Evolutionary conservation across 2,113 vertebrate genomes (phyloP), one percentile per base, ranked within the genome.

Genomic region (Mus pahari): DNA sequence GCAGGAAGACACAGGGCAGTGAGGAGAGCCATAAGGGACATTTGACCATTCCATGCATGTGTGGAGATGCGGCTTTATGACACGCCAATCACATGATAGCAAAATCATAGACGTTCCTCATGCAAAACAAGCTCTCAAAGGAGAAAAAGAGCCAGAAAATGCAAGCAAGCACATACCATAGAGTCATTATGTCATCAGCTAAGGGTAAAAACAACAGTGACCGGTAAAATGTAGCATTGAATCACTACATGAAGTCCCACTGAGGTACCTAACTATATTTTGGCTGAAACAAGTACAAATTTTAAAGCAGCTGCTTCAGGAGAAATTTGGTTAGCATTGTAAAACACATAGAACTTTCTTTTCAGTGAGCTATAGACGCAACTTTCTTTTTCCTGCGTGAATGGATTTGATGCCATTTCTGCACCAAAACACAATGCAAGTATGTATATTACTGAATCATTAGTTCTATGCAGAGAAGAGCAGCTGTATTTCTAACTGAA

Each of bases 41-140:
- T 95, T 98, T 98, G 97, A 98, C 97, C 83, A 98, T 98, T 97
- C 98, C 98, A 98, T 98, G 98, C 98, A 98, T 92, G 96, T 95
- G 98, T 84, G 98, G 92, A 97, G 97, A 97, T 98, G 98, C 98
- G 96, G 97, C 94, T 98, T 98, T 98, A 98, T 90, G 92, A 92
- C 98, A 98, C 98, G 98, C 98, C 97, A 99, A 98, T 98, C 98
- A 98, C 94, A 98, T 98, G 98, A 91, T 94, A 97, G 96, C 95
- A 98, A 97, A 93, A 98, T 98, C 96, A 98, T 62, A 98, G 81
- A 96, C 64, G 87, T 98, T 98, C 98, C 55, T 95, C 50, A 97
- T 90, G 97, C 81, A 94, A 96, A 97, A 91, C 19, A 97, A 97
- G 96, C 14, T 33, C 68, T 84, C 93, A 91, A 22, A 78, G 31